These are phyloP conservation scores for Toxotes chatareus DNA, from an alignment of 2,113 vertebrate species.

Conservation along the genomic window DNA sequence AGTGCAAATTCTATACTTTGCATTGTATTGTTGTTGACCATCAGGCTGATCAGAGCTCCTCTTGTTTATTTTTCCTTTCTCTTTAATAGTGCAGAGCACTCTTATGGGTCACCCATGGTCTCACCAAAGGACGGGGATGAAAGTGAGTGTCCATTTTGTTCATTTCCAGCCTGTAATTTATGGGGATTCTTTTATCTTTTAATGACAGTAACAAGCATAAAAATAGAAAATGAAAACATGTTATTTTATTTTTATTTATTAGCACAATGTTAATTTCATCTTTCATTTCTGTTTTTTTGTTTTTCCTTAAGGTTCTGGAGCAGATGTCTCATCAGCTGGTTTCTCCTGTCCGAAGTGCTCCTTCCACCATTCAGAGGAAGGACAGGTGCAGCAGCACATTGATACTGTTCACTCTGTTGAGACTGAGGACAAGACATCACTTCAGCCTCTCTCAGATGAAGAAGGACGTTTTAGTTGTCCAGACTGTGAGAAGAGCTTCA, in stretches of 20 bases:
- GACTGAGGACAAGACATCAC: not conserved
- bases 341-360: conserved; percentile 57
- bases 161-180: not conserved
- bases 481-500: conserved; percentile 86
- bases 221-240: not conserved
- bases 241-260: not conserved
- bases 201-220: not conserved
- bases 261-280: too few relatives aligned
- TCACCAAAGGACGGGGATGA: conserved; percentile 39
- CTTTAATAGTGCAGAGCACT: conserved; percentile 73
- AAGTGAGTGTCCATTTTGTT: conserved; percentile 46
- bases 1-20: not conserved
- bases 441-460: not conserved
- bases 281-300: not conserved
- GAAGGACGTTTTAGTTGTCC: conserved; percentile 69
- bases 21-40: not conserved
- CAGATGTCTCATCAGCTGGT: conserved; percentile 14
- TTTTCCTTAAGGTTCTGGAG: conserved; percentile 29
- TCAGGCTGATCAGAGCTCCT: not conserved
- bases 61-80: not conserved
- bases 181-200: not conserved
- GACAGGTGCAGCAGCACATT: conserved; percentile 58
- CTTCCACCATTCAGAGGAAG: conserved; percentile 43
- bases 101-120: conserved; percentile 61
- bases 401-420: conserved; percentile 34